phyloP scores from a whole-genome alignment of 2,113 vertebrate species.

The Pampusana beccarii region DNA sequence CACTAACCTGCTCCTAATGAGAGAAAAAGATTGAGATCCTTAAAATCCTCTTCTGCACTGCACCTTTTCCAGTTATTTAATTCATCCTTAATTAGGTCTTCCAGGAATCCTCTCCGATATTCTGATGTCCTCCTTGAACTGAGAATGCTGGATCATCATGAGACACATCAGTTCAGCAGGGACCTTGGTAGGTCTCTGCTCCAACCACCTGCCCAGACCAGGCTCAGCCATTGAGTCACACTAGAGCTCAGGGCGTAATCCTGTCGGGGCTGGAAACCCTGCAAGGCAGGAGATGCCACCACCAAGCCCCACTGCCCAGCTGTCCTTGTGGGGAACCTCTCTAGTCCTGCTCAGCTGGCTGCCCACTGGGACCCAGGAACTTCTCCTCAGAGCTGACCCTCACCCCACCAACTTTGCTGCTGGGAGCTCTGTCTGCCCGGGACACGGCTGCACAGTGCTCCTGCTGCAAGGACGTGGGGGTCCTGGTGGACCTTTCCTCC shows the following conservation, averaged over 20 bases:
- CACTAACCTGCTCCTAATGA: background rate
- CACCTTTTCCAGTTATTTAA: background rate
- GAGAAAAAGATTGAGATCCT: background rate
- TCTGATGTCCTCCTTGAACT: background rate
- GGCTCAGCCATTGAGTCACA: background rate
- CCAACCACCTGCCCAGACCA: too few species aligned
- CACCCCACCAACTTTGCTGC: accelerated
- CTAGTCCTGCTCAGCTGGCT: background rate
- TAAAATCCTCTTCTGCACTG: background rate
- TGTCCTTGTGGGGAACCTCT: accelerated
- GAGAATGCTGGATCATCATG: background rate
- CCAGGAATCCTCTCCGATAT: background rate
- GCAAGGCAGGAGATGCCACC: background rate
- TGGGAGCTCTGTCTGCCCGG: background rate
- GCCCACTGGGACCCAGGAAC: background rate
- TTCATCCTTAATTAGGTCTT: background rate
- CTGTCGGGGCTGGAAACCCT: background rate
- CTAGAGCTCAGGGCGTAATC: background rate
- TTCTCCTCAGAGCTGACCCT: background rate
- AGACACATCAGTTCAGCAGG: background rate
- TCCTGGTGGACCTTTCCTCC: background rate
- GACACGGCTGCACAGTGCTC: background rate
- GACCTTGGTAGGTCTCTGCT: accelerated
- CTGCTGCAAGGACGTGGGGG: accelerated
- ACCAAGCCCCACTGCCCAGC: too few species aligned